Conservation (phyloP, 2,888 invertebrate species). For the Ypsolopha sequella region DNA sequence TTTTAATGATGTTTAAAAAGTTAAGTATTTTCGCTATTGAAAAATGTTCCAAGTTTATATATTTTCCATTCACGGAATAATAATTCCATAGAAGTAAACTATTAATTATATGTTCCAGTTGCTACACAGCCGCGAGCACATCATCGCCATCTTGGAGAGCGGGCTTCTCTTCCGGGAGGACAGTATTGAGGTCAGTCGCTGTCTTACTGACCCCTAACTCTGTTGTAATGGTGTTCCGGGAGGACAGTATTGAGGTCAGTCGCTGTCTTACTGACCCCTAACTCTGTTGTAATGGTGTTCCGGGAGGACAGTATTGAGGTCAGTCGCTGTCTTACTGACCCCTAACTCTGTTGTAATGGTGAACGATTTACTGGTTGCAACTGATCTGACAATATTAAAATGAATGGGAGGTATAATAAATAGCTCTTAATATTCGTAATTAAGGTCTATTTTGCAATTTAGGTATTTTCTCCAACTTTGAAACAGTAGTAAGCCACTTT, state of each 20-base stretch:
- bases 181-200: constrained; percentile 23
- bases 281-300: too few relatives aligned
- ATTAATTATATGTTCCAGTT: constrained; percentile 27
- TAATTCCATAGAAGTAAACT: neutral
- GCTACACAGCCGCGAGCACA: constrained; percentile 35
- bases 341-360: too few relatives aligned
- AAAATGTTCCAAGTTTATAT: neutral
- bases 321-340: neutral
- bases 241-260: constrained; percentile 36
- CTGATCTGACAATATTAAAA: too few relatives aligned
- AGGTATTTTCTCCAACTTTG: too few relatives aligned
- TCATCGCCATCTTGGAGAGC: constrained; percentile 48
- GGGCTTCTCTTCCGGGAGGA: constrained; percentile 59
- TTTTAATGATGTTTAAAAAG: neutral
- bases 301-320: constrained; percentile 46
- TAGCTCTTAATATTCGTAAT: too few relatives aligned
- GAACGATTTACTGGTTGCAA: too few relatives aligned
- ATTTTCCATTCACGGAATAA: neutral
- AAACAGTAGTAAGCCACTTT: too few relatives aligned
- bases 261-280: neutral
- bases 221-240: too few relatives aligned
- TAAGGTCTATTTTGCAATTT: too few relatives aligned
- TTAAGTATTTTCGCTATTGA: neutral
- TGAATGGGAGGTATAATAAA: too few relatives aligned
- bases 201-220: neutral